Conservation (phyloP, 2,888 invertebrate genomes). For the Standfussiana lucernea region DNA sequence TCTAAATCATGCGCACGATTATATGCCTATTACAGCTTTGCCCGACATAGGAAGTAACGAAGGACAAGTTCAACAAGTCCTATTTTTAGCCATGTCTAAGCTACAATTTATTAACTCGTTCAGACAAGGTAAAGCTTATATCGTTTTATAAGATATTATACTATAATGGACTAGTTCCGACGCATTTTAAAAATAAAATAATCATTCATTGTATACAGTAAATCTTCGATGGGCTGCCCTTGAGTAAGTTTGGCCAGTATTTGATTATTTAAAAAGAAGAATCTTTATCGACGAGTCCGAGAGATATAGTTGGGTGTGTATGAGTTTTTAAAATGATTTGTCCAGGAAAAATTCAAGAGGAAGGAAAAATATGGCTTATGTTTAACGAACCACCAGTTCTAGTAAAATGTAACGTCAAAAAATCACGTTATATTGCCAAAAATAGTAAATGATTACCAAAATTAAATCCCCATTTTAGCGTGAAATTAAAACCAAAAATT, state of each 20-base stretch:
- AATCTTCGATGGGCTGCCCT: neutral
- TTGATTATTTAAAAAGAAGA: neutral
- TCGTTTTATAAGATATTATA: slow-evolving; percentile 6
- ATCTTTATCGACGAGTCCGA: neutral
- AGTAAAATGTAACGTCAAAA: too few relatives aligned
- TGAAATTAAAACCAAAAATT: too few relatives aligned
- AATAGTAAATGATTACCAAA: too few relatives aligned
- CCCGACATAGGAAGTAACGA: slow-evolving; percentile 44
- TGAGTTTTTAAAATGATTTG: neutral
- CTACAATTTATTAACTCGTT: slow-evolving; percentile 34
- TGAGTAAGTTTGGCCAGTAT: neutral
- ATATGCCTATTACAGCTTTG: neutral
- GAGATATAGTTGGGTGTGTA: neutral
- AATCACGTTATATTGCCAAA: too few relatives aligned
- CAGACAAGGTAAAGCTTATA: slow-evolving; percentile 37
- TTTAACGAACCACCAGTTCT: too few relatives aligned
- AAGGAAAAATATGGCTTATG: neutral
- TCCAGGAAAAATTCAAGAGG: neutral
- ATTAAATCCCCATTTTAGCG: too few relatives aligned
- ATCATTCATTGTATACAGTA: neutral
- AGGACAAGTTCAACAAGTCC: slow-evolving; percentile 34
- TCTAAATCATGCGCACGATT: neutral
- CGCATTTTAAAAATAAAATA: neutral
- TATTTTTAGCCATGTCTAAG: slow-evolving; percentile 41
- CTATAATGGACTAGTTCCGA: slow-evolving; percentile 25